Percentiles rank a stretch among this genome's conserved stretches.
These are phyloP conservation scores for Hybognathus amarus DNA, from an alignment of 2,797 vertebrate genomes.

Conservation along the genomic window DNA sequence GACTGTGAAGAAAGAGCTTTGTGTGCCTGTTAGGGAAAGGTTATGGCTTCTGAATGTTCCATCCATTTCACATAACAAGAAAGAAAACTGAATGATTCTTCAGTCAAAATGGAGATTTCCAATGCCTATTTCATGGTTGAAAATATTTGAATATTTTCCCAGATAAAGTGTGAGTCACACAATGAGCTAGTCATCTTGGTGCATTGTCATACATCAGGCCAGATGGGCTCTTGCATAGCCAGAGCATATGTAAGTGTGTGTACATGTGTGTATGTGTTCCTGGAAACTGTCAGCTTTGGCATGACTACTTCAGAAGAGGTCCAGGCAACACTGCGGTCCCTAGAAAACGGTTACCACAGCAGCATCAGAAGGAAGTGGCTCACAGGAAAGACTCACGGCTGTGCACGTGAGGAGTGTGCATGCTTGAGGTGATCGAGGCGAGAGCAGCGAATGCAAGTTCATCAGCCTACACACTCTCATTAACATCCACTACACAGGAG, in stretches of 20 bases:
- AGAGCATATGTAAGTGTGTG: conserved; percentile 37
- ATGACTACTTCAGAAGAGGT: conserved; percentile 51
- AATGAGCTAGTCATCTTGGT: conserved; percentile 17
- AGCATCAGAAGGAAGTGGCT: conserved; percentile 69
- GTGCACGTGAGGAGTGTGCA: conserved; percentile 39
- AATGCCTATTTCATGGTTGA: conserved; percentile 19
- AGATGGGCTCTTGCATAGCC: conserved; percentile 35
- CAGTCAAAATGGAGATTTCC: conserved; percentile 26
- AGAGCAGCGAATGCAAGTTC: background rate
- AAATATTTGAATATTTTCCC: conserved; percentile 30
- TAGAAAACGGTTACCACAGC: conserved; percentile 78
- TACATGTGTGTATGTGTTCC: conserved; percentile 23
- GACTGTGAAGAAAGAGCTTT: conserved; percentile 10
- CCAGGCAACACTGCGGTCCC: conserved; percentile 71
- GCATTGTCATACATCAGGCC: conserved; percentile 39
- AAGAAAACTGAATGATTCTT: background rate
- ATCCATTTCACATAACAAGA: conserved; percentile 1
- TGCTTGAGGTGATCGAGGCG: background rate
- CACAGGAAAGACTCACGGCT: conserved; percentile 57
- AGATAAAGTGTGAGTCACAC: conserved; percentile 26
- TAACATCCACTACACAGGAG: conserved; percentile 21
- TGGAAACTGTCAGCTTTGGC: conserved; percentile 59
- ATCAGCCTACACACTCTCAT: background rate
- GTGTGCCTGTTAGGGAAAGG: conserved; percentile 3
- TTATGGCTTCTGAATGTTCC: conserved; percentile 9